Conservation (phyloP, 92 coral and sea anemone species). For the Chrysogorgia sp. region DNA sequence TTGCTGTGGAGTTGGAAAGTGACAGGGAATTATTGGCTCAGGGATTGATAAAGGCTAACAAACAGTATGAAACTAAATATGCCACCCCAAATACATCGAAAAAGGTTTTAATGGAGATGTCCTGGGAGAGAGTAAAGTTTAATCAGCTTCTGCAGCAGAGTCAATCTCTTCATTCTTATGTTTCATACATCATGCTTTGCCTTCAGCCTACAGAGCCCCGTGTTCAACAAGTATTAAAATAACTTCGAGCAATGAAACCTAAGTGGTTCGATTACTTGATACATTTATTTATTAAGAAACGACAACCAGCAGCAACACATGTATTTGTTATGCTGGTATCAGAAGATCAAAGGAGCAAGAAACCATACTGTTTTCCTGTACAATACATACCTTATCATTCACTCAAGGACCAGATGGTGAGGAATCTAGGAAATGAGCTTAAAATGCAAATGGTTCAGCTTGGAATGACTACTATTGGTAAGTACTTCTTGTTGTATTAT, state of each 20-base stretch:
- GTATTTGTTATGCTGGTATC: neutral
- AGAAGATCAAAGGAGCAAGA: slow-evolving; percentile 9
- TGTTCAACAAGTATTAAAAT: neutral
- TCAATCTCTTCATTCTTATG: slow-evolving; percentile 34
- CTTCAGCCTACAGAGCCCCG: neutral
- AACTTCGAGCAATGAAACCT: neutral
- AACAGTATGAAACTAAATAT: slow-evolving; percentile 44
- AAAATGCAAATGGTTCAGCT: slow-evolving; percentile 18
- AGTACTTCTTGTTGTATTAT: neutral
- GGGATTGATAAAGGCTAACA: slow-evolving; percentile 49
- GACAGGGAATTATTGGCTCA: slow-evolving; percentile 45
- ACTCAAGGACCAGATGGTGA: slow-evolving; percentile 31
- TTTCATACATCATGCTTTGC: neutral
- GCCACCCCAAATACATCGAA: slow-evolving; percentile 54
- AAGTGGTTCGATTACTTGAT: neutral
- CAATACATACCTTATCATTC: slow-evolving; percentile 37
- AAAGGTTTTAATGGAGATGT: slow-evolving; percentile 53
- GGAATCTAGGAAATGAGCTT: slow-evolving; percentile 55
- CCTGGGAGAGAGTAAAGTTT: slow-evolving; percentile 77
- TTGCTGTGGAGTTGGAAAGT: neutral
- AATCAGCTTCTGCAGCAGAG: slow-evolving; percentile 61
- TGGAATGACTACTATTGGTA: slow-evolving; percentile 2
- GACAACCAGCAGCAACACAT: slow-evolving; percentile 38
- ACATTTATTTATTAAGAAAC: slow-evolving; percentile 6
- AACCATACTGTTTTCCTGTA: slow-evolving; percentile 16